phyloP scores from a whole-genome alignment of 1,140 invertebrate genomes.

The Conus betulinus region DNA sequence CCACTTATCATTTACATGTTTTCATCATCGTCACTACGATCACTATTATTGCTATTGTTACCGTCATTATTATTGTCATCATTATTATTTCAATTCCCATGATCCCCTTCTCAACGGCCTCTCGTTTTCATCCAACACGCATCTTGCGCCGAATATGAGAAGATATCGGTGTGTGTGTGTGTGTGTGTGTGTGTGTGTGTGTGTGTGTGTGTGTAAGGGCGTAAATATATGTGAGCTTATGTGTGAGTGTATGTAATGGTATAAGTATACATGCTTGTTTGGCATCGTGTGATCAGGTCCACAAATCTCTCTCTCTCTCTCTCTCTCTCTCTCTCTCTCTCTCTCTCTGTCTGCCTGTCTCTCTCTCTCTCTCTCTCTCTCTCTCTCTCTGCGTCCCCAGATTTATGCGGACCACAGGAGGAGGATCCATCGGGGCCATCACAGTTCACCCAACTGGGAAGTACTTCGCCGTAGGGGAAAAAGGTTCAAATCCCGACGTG shows the following conservation, averaged over 20 bases:
- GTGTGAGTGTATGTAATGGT: too few species aligned
- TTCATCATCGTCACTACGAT: too few species aligned
- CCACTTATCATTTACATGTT: too few species aligned
- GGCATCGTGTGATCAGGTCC: too few species aligned
- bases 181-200: not conserved
- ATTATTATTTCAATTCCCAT: too few species aligned
- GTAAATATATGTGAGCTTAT: not conserved
- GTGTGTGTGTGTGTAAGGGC: not conserved
- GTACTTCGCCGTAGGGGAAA: constrained; percentile 44
- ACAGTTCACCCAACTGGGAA: constrained; percentile 33
- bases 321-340: not conserved
- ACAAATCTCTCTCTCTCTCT: not conserved
- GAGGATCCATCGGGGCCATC: constrained; percentile 35
- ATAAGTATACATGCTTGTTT: not conserved
- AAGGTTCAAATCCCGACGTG: constrained; percentile 33
- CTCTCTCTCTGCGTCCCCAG: not conserved
- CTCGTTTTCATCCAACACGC: too few species aligned
- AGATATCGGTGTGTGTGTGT: too few species aligned
- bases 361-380: constrained; percentile 1
- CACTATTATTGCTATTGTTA: too few species aligned
- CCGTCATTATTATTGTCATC: too few species aligned
- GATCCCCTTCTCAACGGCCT: too few species aligned
- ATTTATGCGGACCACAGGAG: constrained; percentile 25
- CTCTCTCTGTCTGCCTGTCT: not conserved
- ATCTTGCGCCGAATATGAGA: too few species aligned